These are phyloP conservation scores for Clarias batrachus DNA, from an alignment of 2,113 vertebrate species.

Conservation along the genomic window DNA sequence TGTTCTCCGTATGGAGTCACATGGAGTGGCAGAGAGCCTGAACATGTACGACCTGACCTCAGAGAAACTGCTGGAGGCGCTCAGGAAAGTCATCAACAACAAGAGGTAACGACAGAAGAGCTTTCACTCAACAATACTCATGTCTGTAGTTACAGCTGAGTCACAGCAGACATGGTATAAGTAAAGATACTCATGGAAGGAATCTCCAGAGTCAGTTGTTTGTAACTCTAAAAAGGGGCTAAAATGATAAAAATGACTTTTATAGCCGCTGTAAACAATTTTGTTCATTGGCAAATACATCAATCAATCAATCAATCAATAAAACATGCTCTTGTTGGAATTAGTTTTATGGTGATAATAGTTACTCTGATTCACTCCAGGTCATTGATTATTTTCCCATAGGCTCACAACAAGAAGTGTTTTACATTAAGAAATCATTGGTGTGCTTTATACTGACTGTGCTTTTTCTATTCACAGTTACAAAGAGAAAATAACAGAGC, in stretches of 20 bases:
- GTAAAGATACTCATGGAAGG: not conserved
- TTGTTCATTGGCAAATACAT: not conserved
- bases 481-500: conserved; percentile 80
- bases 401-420: no score
- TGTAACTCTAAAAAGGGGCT: not conserved
- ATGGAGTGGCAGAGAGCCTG: conserved; percentile 79
- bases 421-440: not conserved
- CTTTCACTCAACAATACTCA: conserved; percentile 34
- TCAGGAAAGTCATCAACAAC: conserved; percentile 79
- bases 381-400: not conserved
- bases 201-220: not conserved
- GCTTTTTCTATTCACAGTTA: conserved; percentile 72
- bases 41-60: conserved; percentile 76
- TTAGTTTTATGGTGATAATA: not conserved
- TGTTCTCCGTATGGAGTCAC: conserved; percentile 74
- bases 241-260: no score
- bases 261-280: not conserved
- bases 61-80: conserved; percentile 70
- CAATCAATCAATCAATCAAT: no score
- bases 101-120: conserved; percentile 71
- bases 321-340: no score
- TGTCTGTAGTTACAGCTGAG: not conserved
- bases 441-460: not conserved
- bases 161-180: not conserved
- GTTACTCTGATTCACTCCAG: not conserved